Evolutionary conservation across 2,113 vertebrate genomes (phyloP).

Genomic region (Ciconia stormi): DNA sequence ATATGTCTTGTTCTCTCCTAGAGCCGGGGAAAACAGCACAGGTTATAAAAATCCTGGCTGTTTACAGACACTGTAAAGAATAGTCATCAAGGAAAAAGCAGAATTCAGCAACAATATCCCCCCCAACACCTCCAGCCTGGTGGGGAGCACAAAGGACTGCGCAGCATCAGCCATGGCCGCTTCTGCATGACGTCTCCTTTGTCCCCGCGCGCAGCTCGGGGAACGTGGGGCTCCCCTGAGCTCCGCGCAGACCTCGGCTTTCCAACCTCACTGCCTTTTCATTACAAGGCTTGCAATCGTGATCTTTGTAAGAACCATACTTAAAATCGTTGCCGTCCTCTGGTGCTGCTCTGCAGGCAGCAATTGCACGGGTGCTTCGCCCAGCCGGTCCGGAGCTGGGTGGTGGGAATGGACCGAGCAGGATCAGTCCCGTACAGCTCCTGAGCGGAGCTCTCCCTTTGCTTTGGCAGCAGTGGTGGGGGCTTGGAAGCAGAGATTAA

Average conservation of each 20-base stretch:
- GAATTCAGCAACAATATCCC: background rate
- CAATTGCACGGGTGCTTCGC: rapidly evolving
- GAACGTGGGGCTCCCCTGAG: background rate
- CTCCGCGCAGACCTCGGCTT: background rate
- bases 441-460: background rate
- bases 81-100: background rate
- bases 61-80: background rate
- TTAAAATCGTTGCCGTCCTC: background rate
- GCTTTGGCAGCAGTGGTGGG: background rate
- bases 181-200: background rate
- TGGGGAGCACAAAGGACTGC: background rate
- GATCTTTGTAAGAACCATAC: background rate
- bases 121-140: rapidly evolving
- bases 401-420: background rate
- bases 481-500: background rate
- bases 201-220: rapidly evolving
- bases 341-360: background rate
- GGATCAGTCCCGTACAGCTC: rapidly evolving
- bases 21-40: background rate
- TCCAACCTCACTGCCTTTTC: background rate
- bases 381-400: background rate
- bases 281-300: background rate
- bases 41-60: background rate
- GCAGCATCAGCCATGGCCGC: background rate
- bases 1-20: slow-evolving; percentile 28